Percentiles rank a stretch among this genome's conserved stretches.
Conservation (phyloP, 1,140 invertebrate genomes). For the Platorchestia sp. region DNA sequence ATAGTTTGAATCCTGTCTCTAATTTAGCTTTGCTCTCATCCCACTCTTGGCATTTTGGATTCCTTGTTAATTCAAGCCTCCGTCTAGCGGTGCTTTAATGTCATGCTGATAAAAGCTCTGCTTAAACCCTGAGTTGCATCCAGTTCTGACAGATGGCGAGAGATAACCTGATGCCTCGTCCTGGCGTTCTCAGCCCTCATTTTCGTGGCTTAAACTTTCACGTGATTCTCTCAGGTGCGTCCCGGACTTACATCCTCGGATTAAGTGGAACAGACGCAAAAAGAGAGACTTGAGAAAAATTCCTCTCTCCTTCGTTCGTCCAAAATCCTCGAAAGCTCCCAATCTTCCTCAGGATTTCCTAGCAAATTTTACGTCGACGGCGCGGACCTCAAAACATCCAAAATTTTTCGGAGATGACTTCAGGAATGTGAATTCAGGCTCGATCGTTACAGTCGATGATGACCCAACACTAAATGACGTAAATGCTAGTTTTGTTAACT, state of each 20-base stretch:
- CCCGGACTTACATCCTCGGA: constrained; percentile 62
- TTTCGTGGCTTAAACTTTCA: background rate
- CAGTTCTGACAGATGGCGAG: background rate
- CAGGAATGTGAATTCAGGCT: background rate
- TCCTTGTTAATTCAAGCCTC: too few species aligned
- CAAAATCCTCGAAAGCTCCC: background rate
- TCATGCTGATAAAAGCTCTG: background rate
- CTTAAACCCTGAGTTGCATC: background rate
- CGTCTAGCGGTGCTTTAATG: background rate
- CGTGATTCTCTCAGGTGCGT: constrained; percentile 73
- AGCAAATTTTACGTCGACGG: background rate
- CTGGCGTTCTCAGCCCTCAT: background rate
- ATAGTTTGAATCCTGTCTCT: background rate
- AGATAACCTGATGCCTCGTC: background rate
- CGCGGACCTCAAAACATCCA: background rate
- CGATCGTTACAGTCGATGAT: background rate
- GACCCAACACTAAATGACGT: background rate
- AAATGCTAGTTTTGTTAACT: background rate
- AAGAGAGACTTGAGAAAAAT: constrained; percentile 58
- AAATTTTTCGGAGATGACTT: background rate
- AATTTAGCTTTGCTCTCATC: background rate
- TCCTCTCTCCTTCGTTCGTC: background rate
- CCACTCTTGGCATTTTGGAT: background rate
- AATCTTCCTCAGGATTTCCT: constrained; percentile 44
- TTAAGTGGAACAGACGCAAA: constrained; percentile 65